Evolutionary conservation across 35 echinoderm and acorn worm species (phyloP).

Genomic region (Hemicentrotus pulcherrimus): DNA sequence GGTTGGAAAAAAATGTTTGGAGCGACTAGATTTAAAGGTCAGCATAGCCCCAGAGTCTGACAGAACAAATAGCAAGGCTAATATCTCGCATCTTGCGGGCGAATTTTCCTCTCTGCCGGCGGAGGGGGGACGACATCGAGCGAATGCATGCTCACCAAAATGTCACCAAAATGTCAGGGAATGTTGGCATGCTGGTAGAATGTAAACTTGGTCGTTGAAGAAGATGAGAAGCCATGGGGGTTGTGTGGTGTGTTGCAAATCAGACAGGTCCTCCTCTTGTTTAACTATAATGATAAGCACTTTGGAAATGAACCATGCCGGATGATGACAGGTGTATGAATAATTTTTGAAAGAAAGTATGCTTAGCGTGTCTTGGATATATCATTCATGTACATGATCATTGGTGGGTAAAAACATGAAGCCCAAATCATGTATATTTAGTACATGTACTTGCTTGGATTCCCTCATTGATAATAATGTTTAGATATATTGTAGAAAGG

Average conservation of each 20-base stretch:
- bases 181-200: conserved; percentile 11
- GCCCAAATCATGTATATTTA: no score
- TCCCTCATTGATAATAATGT: no score
- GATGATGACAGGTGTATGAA: no score
- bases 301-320: no score
- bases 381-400: no score
- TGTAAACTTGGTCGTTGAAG: background rate
- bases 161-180: background rate
- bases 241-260: background rate
- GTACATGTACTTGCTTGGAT: no score
- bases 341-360: no score
- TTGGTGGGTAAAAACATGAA: no score
- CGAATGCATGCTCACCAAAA: background rate
- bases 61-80: conserved; percentile 41
- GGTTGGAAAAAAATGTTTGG: background rate
- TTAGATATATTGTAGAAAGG: no score
- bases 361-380: no score
- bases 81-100: conserved; percentile 8
- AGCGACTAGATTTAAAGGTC: conserved; percentile 19
- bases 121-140: background rate
- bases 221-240: background rate
- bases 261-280: no score
- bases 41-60: conserved; percentile 15
- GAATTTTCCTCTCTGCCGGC: background rate
- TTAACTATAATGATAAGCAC: no score